Evolutionary conservation across 2,113 vertebrate species (phyloP).

Genomic region (Laterallus jamaicensis): DNA sequence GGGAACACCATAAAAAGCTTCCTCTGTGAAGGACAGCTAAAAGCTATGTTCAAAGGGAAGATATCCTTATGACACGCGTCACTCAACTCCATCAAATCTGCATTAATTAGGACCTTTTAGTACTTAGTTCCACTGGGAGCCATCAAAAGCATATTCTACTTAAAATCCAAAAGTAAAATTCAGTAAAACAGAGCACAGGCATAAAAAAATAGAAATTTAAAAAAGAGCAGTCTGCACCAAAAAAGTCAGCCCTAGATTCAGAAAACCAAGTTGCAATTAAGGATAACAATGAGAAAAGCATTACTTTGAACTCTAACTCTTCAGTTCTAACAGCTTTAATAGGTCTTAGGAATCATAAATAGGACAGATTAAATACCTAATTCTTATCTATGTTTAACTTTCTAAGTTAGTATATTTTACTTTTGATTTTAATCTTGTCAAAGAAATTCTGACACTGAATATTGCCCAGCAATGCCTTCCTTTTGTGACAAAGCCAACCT

Average conservation of each 20-base stretch:
- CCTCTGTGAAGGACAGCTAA: background rate
- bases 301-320: background rate
- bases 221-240: background rate
- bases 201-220: background rate
- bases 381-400: background rate
- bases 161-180: background rate
- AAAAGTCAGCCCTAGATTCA: background rate
- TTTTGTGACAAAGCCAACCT: background rate
- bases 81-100: background rate
- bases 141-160: background rate
- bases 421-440: background rate
- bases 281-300: background rate
- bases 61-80: background rate
- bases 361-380: background rate
- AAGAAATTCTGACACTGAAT: background rate
- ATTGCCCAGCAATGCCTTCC: background rate
- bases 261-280: background rate
- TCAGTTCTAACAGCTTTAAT: background rate
- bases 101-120: constrained; percentile 36
- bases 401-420: background rate
- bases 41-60: background rate
- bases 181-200: background rate
- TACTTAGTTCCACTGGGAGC: background rate
- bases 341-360: background rate
- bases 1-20: background rate